Percentiles rank a stretch among this genome's conserved stretches.
phyloP scores from a whole-genome alignment of 1,140 invertebrate species.

The Aphaenogaster floridana region DNA sequence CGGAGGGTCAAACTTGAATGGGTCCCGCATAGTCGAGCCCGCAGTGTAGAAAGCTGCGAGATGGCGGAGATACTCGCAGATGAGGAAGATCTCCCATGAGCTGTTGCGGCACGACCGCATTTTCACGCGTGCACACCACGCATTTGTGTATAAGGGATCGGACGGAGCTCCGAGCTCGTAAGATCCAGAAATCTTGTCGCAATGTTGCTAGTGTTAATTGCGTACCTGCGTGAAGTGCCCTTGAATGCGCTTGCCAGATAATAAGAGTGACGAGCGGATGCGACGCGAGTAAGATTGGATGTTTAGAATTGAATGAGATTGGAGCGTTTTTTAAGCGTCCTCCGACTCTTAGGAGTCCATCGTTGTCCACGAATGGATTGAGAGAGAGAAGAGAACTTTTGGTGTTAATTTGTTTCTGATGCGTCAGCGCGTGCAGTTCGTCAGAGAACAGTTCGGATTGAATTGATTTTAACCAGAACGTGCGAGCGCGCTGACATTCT shows the following conservation, averaged over 20 bases:
- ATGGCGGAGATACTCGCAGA: constrained; percentile 56
- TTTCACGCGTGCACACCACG: constrained; percentile 64
- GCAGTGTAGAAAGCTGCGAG: constrained; percentile 66
- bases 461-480: too few relatives aligned
- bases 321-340: neutral
- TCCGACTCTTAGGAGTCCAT: neutral
- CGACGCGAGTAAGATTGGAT: constrained; percentile 76
- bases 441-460: too few relatives aligned
- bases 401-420: too few relatives aligned
- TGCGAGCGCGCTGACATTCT: too few relatives aligned
- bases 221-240: constrained; percentile 63
- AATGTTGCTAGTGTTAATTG: constrained; percentile 62
- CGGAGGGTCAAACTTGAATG: constrained; percentile 28
- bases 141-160: constrained; percentile 26
- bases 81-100: constrained; percentile 79
- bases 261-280: constrained; percentile 40
- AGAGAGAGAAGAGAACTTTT: too few relatives aligned
- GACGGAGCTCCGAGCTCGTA: constrained; percentile 58
- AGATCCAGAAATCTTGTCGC: constrained; percentile 69
- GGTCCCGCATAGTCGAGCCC: constrained; percentile 80
- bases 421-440: too few relatives aligned
- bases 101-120: constrained; percentile 75
- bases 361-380: neutral
- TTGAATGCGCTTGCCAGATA: constrained; percentile 46
- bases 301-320: neutral